Conservation (phyloP, 2,797 vertebrate genomes). For the Lacerta viridis region DNA sequence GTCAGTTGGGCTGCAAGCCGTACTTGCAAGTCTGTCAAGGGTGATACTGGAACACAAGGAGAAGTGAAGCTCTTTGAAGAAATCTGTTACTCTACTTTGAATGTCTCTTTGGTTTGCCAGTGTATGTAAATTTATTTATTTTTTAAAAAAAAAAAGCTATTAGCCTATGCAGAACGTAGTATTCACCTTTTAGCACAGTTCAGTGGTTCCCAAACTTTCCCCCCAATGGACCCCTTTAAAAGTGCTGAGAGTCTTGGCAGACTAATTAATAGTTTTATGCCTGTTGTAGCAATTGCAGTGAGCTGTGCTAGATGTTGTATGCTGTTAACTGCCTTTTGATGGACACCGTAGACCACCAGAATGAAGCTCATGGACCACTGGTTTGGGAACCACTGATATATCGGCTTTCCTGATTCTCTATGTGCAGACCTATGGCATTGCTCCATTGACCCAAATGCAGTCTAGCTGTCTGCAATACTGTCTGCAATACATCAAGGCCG, state of each 20-base stretch:
- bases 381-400: no score
- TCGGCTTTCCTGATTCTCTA: neutral
- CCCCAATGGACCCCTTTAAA: no score
- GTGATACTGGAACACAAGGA: neutral
- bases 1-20: constrained; percentile 41
- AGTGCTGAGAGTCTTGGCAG: no score
- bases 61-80: constrained; percentile 20
- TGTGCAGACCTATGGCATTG: neutral
- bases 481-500: neutral
- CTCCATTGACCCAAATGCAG: neutral
- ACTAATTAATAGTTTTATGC: no score
- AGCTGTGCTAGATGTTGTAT: no score
- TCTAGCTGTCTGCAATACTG: neutral
- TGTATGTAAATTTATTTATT: neutral
- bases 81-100: neutral
- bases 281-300: no score
- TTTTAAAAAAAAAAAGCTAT: neutral
- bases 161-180: neutral
- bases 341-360: no score
- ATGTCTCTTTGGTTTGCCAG: neutral
- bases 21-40: constrained; percentile 21
- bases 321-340: no score
- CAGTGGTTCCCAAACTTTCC: no score
- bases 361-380: no score
- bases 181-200: neutral